Conservation (phyloP, 2,113 vertebrate species). For the Silurus asotus region DNA sequence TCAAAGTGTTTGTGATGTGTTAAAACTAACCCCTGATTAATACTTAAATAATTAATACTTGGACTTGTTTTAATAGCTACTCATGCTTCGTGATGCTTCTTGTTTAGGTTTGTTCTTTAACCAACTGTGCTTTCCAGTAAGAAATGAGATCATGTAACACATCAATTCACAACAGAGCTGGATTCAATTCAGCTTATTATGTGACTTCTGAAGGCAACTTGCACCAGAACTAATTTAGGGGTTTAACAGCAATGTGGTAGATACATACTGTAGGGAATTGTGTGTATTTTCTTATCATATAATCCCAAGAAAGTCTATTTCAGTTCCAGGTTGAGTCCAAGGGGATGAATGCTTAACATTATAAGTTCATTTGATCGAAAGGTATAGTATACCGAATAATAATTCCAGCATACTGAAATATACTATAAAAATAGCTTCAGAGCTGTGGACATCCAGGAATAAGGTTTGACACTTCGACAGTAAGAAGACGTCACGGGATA, state of each 20-base stretch:
- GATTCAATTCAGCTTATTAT: neutral
- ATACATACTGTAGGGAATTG: neutral
- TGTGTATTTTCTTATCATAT: neutral
- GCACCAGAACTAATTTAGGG: neutral
- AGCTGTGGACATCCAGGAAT: neutral
- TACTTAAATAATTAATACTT: neutral
- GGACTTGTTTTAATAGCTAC: neutral
- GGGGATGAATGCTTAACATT: neutral
- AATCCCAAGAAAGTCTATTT: neutral
- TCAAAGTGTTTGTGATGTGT: neutral
- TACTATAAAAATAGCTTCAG: neutral
- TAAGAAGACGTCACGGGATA: neutral
- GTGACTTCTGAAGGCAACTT: neutral
- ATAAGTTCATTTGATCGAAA: neutral
- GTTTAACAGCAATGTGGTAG: neutral
- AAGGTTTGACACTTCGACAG: neutral
- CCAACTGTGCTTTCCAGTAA: neutral
- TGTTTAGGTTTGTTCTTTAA: neutral
- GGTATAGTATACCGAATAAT: neutral
- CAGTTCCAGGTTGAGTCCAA: neutral
- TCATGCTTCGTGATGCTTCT: neutral
- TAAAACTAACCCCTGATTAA: neutral
- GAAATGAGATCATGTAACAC: neutral
- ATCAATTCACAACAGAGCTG: neutral
- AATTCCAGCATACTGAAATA: neutral